Evolutionary conservation across 2,797 vertebrate species (phyloP).

Genomic region (Clarias fuscus): DNA sequence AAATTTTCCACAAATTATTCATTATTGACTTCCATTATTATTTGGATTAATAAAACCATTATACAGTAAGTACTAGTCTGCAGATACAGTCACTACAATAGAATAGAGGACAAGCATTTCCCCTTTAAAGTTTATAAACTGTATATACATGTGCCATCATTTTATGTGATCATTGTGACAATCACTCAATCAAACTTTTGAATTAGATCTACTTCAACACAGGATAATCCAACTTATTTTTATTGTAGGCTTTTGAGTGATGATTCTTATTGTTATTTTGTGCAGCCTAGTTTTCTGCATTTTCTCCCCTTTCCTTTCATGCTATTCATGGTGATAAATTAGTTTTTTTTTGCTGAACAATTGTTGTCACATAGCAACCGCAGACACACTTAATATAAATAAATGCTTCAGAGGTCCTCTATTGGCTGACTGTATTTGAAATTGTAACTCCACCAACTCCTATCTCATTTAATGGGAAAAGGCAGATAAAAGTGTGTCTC

Average conservation of each 20-base stretch:
- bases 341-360: too few species aligned
- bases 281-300: not conserved
- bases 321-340: not conserved
- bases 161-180: not conserved
- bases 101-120: not conserved
- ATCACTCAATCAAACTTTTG: not conserved
- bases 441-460: too few species aligned
- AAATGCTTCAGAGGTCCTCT: too few species aligned
- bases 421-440: too few species aligned
- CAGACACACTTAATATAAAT: too few species aligned
- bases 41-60: not conserved
- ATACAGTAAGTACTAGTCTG: not conserved
- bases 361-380: too few species aligned
- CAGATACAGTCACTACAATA: not conserved
- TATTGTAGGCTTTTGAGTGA: not conserved
- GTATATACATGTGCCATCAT: not conserved
- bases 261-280: not conserved
- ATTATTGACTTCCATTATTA: not conserved
- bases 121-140: not conserved
- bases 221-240: not conserved
- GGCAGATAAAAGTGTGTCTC: too few species aligned
- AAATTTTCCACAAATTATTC: not conserved
- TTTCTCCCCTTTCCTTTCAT: not conserved
- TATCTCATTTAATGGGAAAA: too few species aligned
- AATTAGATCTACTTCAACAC: not conserved